Conservation (phyloP, 2,797 vertebrate genomes). For the Hemibagrus guttatus region DNA sequence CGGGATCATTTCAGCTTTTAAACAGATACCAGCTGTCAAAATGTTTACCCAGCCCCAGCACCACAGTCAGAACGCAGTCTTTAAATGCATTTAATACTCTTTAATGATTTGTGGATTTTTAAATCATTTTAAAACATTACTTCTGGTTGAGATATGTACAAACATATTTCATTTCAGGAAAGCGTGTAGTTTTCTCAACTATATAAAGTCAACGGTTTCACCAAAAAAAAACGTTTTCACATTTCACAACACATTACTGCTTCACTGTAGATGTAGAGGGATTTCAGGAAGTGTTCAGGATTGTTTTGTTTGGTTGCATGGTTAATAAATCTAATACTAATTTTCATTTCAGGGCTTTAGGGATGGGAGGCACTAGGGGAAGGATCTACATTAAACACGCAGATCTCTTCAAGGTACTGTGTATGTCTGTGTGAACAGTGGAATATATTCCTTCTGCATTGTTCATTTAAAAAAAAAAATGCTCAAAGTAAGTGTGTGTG, state of each 20-base stretch:
- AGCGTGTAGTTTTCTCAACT: neutral
- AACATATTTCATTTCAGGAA: neutral
- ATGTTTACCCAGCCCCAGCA: neutral
- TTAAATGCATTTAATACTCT: neutral
- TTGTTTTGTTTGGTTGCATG: neutral
- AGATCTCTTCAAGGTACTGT: slow-evolving; percentile 92
- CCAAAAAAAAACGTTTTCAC: neutral
- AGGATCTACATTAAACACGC: slow-evolving; percentile 97
- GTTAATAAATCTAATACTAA: neutral
- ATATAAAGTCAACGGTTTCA: neutral
- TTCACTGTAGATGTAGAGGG: neutral
- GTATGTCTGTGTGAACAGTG: neutral
- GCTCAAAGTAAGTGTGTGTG: neutral
- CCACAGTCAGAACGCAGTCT: neutral
- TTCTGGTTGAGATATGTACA: neutral
- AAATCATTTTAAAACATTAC: neutral
- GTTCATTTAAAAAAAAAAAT: neutral
- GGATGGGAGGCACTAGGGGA: slow-evolving; percentile 97
- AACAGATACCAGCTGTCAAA: neutral
- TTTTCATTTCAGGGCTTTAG: slow-evolving; percentile 84
- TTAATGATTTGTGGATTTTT: neutral
- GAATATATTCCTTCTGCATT: neutral
- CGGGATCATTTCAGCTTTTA: neutral
- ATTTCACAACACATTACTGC: neutral
- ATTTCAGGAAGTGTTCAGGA: neutral